phyloP scores from a whole-genome alignment of 2,797 vertebrate species.

The Thalassophryne amazonica region DNA sequence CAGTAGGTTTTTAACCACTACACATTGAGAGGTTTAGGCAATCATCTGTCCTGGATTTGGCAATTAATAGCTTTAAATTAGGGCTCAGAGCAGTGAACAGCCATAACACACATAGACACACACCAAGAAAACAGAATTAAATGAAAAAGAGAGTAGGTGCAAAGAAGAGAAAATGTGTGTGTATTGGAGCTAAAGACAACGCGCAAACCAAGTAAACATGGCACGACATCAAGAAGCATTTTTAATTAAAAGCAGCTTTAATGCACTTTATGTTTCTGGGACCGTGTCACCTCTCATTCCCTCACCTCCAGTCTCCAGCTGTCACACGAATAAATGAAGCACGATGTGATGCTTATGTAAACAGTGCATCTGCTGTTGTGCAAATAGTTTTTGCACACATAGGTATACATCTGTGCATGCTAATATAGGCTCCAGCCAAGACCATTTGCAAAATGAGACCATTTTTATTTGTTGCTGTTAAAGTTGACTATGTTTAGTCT shows the following conservation, averaged over 20 bases:
- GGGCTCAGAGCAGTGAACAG: conserved; percentile 32
- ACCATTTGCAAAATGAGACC: conserved; percentile 2
- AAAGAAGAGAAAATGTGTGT: conserved; percentile 7
- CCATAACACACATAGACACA: conserved; percentile 28
- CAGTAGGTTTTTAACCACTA: conserved; percentile 42
- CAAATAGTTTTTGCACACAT: conserved; percentile 3
- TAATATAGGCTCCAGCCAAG: conserved; percentile 13
- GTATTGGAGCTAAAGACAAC: background rate
- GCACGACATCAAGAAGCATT: conserved; percentile 28
- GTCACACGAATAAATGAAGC: conserved; percentile 11
- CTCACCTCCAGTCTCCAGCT: conserved; percentile 2
- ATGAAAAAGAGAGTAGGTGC: conserved; percentile 9
- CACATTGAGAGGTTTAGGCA: conserved; percentile 44
- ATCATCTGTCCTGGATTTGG: conserved; percentile 45
- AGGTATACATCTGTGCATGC: conserved; percentile 28
- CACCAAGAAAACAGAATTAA: background rate
- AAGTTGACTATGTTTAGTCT: conserved; percentile 15
- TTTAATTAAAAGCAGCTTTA: conserved; percentile 30
- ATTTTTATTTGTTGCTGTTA: conserved; percentile 20
- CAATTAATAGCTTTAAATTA: conserved; percentile 55
- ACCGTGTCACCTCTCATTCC: background rate
- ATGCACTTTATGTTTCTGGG: conserved; percentile 8
- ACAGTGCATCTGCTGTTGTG: conserved; percentile 8
- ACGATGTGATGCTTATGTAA: conserved; percentile 15
- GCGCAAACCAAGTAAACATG: conserved; percentile 42